Percentiles rank a stretch among this genome's conserved stretches.
These are phyloP conservation scores for Accipiter minullus DNA, from an alignment of 2,797 vertebrate genomes.

Conservation along the genomic window DNA sequence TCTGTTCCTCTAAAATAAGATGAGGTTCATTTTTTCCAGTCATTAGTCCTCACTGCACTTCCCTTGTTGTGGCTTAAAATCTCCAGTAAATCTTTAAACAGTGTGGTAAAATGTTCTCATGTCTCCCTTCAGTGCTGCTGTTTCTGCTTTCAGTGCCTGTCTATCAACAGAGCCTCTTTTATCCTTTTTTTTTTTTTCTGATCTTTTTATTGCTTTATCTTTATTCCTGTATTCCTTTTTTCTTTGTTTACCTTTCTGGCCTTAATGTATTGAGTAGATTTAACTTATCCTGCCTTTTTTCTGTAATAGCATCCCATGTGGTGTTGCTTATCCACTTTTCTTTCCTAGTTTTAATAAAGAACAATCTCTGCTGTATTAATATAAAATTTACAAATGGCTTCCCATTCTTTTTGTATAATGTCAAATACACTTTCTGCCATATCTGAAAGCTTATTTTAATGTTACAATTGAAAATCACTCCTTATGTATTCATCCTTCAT, in stretches of 20 bases:
- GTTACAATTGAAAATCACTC: background rate
- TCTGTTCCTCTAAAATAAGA: background rate
- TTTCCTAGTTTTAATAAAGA: conserved; percentile 25
- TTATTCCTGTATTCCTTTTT: background rate
- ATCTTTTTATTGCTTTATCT: background rate
- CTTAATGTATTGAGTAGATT: background rate
- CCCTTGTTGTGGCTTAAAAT: background rate
- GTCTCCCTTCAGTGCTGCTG: background rate
- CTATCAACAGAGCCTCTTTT: background rate
- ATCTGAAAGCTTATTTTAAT: background rate
- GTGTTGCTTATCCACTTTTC: background rate
- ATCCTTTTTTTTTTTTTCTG: background rate
- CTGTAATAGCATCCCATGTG: background rate
- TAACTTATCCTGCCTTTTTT: background rate
- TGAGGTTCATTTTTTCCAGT: background rate
- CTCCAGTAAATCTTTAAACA: background rate
- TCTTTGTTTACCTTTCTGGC: background rate
- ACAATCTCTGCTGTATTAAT: background rate
- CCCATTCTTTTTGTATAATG: background rate
- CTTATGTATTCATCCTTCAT: background rate
- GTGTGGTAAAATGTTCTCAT: background rate
- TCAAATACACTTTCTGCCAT: background rate
- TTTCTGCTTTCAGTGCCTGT: background rate
- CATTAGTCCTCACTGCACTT: background rate
- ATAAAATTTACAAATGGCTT: conserved; percentile 13